Evolutionary conservation across 1,140 invertebrate species (phyloP).

Genomic region (Drosophila trapezifrons): DNA sequence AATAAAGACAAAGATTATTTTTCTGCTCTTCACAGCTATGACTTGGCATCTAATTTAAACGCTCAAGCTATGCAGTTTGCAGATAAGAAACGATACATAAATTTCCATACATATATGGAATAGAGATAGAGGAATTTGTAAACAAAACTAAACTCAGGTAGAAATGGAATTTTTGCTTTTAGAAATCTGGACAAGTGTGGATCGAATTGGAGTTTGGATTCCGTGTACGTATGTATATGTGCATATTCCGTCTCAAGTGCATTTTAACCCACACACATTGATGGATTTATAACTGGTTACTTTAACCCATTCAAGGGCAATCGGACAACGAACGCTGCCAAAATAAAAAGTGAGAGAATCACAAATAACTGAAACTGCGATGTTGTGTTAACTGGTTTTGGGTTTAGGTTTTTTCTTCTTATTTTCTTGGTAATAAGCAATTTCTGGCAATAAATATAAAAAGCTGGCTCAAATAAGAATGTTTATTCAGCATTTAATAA

Average conservation of each 20-base stretch:
- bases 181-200: neutral
- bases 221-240: neutral
- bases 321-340: conserved; percentile 24
- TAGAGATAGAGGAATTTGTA: conserved; percentile 25
- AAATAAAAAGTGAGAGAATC: conserved; percentile 19
- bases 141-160: conserved; percentile 10
- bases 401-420: conserved; percentile 3
- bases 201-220: conserved; percentile 2
- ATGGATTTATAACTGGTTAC: conserved; percentile 60
- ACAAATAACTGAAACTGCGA: conserved; percentile 35
- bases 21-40: neutral
- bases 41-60: conserved; percentile 25
- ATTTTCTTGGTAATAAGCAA: conserved; percentile 11
- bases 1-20: conserved; percentile 33
- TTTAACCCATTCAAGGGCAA: conserved; percentile 56
- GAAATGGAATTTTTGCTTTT: neutral
- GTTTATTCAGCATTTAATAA: conserved; percentile 15
- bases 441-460: conserved; percentile 25
- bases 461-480: conserved; percentile 11
- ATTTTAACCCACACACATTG: conserved; percentile 23
- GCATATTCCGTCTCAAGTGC: conserved; percentile 15
- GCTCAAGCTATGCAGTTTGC: conserved; percentile 19
- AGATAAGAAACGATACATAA: conserved; percentile 37
- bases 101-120: conserved; percentile 8
- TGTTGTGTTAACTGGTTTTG: conserved; percentile 41